Evolutionary conservation across 2,113 vertebrate genomes (phyloP).

Genomic region (Ceuthmochares aereus): DNA sequence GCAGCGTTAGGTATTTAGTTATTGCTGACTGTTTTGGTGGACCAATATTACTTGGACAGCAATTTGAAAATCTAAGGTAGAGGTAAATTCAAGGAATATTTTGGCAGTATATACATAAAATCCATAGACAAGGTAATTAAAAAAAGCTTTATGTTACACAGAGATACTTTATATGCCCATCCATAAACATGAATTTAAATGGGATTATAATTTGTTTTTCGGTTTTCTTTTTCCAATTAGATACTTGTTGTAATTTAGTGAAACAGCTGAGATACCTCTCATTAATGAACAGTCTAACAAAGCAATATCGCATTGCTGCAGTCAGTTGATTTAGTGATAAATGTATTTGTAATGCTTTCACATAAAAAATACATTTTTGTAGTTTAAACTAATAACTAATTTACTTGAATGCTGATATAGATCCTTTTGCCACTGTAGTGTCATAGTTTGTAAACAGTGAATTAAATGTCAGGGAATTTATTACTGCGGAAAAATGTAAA

Average conservation of each 20-base stretch:
- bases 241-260: neutral
- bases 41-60: neutral
- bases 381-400: neutral
- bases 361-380: neutral
- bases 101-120: neutral
- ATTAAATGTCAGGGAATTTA: neutral
- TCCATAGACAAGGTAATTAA: neutral
- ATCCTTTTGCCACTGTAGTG: neutral
- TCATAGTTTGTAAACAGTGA: neutral
- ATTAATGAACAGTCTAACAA: neutral
- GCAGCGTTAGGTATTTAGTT: neutral
- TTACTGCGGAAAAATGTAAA: neutral
- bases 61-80: neutral
- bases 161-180: neutral
- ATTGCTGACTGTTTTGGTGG: neutral
- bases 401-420: neutral
- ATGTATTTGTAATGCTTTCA: neutral
- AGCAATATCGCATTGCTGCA: neutral
- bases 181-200: neutral
- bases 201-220: neutral
- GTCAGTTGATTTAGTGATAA: slow-evolving; percentile 4
- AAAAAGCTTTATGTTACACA: neutral
- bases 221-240: neutral
- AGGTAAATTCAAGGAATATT: neutral
- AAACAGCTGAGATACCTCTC: neutral